phyloP scores from a whole-genome alignment of 2,113 vertebrate genomes.

The Rhea pennata region DNA sequence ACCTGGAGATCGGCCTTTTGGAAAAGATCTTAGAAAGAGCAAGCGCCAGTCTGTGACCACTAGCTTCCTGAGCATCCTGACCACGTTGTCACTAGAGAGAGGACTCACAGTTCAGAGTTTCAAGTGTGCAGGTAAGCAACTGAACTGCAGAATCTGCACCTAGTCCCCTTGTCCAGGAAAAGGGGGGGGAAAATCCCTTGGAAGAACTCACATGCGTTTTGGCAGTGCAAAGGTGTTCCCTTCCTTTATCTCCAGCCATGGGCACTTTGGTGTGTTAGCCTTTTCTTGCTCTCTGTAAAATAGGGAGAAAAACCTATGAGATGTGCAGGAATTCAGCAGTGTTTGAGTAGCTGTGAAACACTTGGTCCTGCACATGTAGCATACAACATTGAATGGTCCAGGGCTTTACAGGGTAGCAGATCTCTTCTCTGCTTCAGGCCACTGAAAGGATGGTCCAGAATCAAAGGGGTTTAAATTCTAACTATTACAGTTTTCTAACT shows the following conservation, averaged over 20 bases:
- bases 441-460: neutral
- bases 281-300: neutral
- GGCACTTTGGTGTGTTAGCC: neutral
- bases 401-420: neutral
- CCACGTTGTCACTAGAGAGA: slow-evolving; percentile 92
- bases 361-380: neutral
- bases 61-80: slow-evolving; percentile 96
- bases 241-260: neutral
- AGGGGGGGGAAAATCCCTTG: neutral
- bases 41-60: slow-evolving; percentile 96
- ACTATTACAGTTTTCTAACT: neutral
- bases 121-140: slow-evolving; percentile 92
- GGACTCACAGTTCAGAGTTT: slow-evolving; percentile 97
- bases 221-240: neutral
- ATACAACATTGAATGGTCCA: neutral
- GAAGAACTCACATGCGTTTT: neutral
- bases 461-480: neutral
- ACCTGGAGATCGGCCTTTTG: slow-evolving; percentile 73
- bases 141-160: neutral
- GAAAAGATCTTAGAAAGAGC: slow-evolving; percentile 72
- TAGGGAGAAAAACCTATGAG: neutral
- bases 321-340: neutral
- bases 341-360: neutral
- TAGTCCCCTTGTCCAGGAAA: neutral
- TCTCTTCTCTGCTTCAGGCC: neutral